Conservation (phyloP, 2,888 invertebrate genomes). For the Leptopterna dolabrata region DNA sequence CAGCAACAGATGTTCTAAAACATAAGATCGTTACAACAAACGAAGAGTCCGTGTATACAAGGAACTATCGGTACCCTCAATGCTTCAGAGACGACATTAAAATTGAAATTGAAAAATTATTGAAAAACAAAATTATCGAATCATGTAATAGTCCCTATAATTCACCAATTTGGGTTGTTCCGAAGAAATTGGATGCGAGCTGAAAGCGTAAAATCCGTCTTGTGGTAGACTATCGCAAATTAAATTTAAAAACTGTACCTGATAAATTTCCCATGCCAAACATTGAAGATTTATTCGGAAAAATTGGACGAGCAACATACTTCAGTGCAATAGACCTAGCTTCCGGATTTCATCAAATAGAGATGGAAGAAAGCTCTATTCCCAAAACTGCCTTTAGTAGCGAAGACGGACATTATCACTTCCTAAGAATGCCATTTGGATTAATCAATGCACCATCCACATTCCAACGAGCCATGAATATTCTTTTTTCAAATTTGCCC, state of each 20-base stretch:
- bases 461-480: conserved; percentile 47
- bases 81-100: conserved; percentile 44
- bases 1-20: conserved; percentile 35
- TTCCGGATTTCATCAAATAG: no score
- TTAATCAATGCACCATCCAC: conserved; percentile 47
- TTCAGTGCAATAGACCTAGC: no score
- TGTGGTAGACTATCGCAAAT: conserved; percentile 48
- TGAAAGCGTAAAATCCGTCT: conserved; percentile 42
- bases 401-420: conserved; percentile 49
- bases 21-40: conserved; percentile 51
- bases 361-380: no score
- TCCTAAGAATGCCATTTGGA: conserved; percentile 50
- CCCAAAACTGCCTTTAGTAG: conserved; percentile 50
- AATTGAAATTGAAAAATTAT: conserved; percentile 38
- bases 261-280: conserved; percentile 52
- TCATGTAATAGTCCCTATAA: conserved; percentile 47
- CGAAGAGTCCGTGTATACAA: conserved; percentile 46
- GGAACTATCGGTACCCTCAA: conserved; percentile 52
- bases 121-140: conserved; percentile 52
- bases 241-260: conserved; percentile 48
- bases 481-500: not conserved
- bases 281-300: conserved; percentile 48
- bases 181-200: conserved; percentile 39
- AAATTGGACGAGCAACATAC: conserved; percentile 43
- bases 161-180: conserved; percentile 45